These are phyloP conservation scores for Meles meles DNA, from an alignment of 2,113 vertebrate genomes.

Conservation along the genomic window DNA sequence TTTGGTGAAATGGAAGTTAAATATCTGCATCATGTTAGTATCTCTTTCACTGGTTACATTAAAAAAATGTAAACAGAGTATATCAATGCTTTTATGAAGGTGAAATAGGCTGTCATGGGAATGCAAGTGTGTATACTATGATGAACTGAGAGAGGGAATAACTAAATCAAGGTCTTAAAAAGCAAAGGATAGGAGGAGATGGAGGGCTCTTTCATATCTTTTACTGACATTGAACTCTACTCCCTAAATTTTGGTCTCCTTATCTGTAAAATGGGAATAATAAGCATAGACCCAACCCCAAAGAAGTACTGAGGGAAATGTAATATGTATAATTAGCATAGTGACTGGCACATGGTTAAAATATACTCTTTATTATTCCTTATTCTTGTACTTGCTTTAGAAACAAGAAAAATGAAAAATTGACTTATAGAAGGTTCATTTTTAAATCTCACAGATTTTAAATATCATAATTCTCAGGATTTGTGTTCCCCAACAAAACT, in stretches of 20 bases:
- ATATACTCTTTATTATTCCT: neutral
- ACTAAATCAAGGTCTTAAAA: neutral
- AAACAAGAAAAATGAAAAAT: neutral
- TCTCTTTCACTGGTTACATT: neutral
- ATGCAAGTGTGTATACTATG: fast-evolving
- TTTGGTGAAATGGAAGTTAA: neutral
- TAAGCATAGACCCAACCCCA: neutral
- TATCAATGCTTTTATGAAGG: neutral
- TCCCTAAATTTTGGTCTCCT: neutral
- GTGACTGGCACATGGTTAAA: neutral
- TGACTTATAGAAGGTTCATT: neutral
- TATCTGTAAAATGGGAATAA: neutral
- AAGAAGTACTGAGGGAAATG: neutral
- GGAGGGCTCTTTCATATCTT: neutral
- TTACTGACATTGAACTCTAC: neutral
- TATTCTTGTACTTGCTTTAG: neutral
- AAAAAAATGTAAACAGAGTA: neutral
- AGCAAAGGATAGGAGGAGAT: neutral
- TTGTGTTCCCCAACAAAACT: neutral
- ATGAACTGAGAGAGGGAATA: neutral
- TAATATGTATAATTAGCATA: neutral
- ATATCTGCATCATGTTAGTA: neutral
- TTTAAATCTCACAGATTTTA: neutral
- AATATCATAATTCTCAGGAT: neutral
- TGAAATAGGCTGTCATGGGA: neutral